Conservation (phyloP, 2,113 vertebrate genomes). For the Pycnonotus jocosus region DNA sequence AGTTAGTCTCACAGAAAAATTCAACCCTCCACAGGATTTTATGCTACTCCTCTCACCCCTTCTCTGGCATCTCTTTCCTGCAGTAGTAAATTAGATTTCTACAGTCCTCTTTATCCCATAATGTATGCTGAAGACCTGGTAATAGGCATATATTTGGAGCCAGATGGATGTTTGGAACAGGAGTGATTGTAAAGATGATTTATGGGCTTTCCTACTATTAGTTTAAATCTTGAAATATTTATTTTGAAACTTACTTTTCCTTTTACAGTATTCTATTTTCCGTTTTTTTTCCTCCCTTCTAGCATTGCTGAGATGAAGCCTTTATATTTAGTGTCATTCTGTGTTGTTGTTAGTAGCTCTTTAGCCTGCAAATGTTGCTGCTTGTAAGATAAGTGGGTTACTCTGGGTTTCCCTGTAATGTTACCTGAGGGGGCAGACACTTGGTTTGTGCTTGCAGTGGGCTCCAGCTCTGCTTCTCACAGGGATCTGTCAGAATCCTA, state of each 20-base stretch:
- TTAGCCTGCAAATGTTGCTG: not conserved
- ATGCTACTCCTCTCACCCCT: not conserved
- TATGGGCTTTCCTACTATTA: conserved; percentile 9
- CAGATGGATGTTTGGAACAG: not conserved
- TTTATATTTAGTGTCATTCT: conserved; percentile 1
- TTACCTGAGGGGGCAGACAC: not conserved
- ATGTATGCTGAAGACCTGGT: not conserved
- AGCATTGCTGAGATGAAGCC: not conserved
- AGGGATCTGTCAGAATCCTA: not conserved
- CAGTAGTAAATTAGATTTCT: conserved; percentile 7
- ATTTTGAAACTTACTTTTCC: conserved; percentile 21
- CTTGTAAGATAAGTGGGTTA: not conserved
- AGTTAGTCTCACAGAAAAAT: not conserved
- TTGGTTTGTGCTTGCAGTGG: not conserved
- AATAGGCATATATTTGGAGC: not conserved
- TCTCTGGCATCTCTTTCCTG: not conserved
- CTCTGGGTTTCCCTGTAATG: not conserved
- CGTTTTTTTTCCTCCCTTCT: not conserved
- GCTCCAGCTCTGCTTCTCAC: not conserved
- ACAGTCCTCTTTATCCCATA: not conserved
- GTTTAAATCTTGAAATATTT: conserved; percentile 32
- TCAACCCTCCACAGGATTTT: not conserved
- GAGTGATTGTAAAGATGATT: not conserved
- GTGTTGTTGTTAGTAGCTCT: not conserved
- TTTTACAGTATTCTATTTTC: not conserved